A percentile compares a stretch with the other conserved stretches of the same genome.
Evolutionary conservation across 1,140 invertebrate species (phyloP).

Genomic region (Cotesia glomerata): DNA sequence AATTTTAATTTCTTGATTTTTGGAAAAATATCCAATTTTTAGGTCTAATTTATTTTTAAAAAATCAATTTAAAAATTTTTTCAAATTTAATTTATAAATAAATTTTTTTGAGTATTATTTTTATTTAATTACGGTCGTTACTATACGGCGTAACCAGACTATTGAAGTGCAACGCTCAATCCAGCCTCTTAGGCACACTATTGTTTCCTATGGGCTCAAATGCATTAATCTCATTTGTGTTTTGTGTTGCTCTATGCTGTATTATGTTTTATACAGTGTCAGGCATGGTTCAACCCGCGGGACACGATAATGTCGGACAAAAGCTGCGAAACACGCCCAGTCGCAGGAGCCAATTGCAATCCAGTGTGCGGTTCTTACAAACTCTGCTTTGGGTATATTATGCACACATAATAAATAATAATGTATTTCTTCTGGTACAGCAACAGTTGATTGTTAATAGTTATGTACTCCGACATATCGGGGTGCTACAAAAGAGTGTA

Average conservation of each 20-base stretch:
- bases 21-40: no score
- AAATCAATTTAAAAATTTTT: no score
- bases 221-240: slow-evolving; percentile 36
- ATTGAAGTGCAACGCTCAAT: background rate
- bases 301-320: background rate
- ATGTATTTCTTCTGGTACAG: background rate
- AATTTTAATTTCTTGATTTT: slow-evolving; percentile 12
- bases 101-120: no score
- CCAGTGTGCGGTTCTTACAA: background rate
- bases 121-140: background rate
- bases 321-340: slow-evolving; percentile 24
- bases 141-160: background rate
- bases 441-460: no score
- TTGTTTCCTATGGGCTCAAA: slow-evolving; percentile 33
- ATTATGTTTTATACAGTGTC: background rate
- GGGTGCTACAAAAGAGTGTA: no score
- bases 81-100: no score
- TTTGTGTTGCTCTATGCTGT: no score
- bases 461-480: no score
- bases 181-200: slow-evolving; percentile 8
- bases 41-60: no score
- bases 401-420: background rate
- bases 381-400: background rate
- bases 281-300: background rate
- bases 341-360: slow-evolving; percentile 18